These are phyloP conservation scores for Nomada fabriciana DNA, from an alignment of 2,888 invertebrate species.

Conservation along the genomic window DNA sequence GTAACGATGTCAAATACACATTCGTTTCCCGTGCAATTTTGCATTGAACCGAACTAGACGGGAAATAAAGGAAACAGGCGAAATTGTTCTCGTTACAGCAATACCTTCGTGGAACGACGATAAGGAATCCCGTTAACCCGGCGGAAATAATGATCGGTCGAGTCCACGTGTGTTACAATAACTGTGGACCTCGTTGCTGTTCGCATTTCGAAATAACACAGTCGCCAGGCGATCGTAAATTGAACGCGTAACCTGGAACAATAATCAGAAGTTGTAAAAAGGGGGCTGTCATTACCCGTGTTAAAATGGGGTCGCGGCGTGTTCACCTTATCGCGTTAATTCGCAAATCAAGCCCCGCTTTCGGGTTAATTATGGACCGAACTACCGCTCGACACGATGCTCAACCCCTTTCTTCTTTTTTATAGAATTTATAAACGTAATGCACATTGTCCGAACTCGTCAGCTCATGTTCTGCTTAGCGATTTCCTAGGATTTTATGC, in stretches of 20 bases:
- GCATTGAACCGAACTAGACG: background rate
- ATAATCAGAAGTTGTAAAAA: constrained; percentile 39
- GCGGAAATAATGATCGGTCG: constrained; percentile 2
- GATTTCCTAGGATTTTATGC: constrained; percentile 59
- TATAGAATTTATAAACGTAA: constrained; percentile 20
- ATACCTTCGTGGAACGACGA: background rate
- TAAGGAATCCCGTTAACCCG: constrained; percentile 19
- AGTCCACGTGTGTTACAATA: constrained; percentile 5
- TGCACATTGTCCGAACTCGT: constrained; percentile 56
- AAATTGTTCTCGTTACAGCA: background rate
- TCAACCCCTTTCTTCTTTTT: constrained; percentile 13
- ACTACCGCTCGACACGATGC: constrained; percentile 42
- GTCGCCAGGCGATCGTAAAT: constrained; percentile 45
- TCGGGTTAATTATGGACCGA: constrained; percentile 53
- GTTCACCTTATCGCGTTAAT: constrained; percentile 64
- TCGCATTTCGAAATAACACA: constrained; percentile 34
- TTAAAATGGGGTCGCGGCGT: constrained; percentile 49
- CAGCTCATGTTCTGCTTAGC: constrained; percentile 44
- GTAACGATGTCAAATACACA: background rate
- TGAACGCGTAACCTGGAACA: constrained; percentile 45
- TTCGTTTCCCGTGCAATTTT: background rate
- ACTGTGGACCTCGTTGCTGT: background rate
- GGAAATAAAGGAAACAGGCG: background rate
- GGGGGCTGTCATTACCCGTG: constrained; percentile 48
- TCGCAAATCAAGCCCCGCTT: constrained; percentile 57